Evolutionary conservation across 2,797 vertebrate genomes (phyloP).

Genomic region (Notolepis coatsorum): DNA sequence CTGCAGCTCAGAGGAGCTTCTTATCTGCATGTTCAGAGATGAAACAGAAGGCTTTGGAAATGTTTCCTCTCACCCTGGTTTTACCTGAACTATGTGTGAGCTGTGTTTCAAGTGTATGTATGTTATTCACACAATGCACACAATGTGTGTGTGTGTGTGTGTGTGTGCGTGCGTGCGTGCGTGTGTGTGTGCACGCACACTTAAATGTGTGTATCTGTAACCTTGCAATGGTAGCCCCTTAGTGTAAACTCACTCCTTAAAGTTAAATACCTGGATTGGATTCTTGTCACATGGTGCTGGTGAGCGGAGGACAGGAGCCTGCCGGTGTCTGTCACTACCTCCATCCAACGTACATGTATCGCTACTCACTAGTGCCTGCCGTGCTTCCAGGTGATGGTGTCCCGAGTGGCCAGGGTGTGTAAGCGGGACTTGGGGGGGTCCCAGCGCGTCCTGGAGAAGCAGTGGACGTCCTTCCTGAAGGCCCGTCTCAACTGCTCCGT

Average conservation of each 20-base stretch:
- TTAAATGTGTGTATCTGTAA: no score
- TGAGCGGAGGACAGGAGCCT: no score
- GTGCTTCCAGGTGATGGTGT: slow-evolving; percentile 91
- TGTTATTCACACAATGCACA: no score
- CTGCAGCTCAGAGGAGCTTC: slow-evolving; percentile 40
- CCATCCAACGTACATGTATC: no score
- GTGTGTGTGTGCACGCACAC: not conserved
- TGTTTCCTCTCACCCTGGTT: slow-evolving; percentile 14
- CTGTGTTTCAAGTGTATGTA: not conserved
- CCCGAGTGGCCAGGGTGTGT: slow-evolving; percentile 93
- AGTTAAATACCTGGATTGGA: no score
- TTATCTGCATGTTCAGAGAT: slow-evolving; percentile 41
- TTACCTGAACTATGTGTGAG: not conserved
- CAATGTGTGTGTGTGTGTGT: slow-evolving; percentile 1
- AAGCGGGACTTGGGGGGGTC: slow-evolving; percentile 94
- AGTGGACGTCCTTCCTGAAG: slow-evolving; percentile 97
- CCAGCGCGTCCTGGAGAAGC: slow-evolving; percentile 94
- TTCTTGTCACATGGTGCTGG: no score
- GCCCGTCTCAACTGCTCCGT: slow-evolving; percentile 96
- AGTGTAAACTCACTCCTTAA: no score
- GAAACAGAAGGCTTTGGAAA: slow-evolving; percentile 33
- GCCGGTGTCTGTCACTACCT: no score
- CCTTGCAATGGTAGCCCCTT: no score
- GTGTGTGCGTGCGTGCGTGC: not conserved
- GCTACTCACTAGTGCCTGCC: no score